These are phyloP conservation scores for Melanotaenia boesemani DNA, from an alignment of 2,797 vertebrate genomes.

Conservation along the genomic window DNA sequence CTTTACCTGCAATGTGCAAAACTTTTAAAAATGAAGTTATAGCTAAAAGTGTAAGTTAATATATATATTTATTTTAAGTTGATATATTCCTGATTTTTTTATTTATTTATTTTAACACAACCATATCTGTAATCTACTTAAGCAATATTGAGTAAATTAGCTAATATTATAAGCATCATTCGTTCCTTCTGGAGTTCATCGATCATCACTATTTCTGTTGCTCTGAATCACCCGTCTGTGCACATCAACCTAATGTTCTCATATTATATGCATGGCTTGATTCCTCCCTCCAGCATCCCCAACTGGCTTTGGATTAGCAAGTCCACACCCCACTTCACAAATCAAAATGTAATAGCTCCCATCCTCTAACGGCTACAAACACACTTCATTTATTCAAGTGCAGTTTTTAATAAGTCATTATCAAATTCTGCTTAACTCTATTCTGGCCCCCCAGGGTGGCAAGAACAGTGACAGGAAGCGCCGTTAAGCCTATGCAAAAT, in stretches of 20 bases:
- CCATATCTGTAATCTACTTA: constrained; percentile 34
- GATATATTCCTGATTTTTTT: constrained; percentile 20
- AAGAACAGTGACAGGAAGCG: constrained; percentile 52
- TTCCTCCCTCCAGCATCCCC: constrained; percentile 77
- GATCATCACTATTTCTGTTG: constrained; percentile 75
- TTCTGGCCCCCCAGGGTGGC: constrained; percentile 68
- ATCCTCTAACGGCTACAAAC: constrained; percentile 84
- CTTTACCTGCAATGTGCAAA: constrained; percentile 32
- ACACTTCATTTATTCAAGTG: constrained; percentile 85
- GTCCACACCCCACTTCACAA: constrained; percentile 82
- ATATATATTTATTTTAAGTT: neutral
- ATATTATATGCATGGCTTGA: constrained; percentile 82
- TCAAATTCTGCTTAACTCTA: constrained; percentile 82
- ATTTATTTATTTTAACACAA: constrained; percentile 33
- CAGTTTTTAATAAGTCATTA: constrained; percentile 84
- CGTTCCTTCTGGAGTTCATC: constrained; percentile 71
- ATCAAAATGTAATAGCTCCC: constrained; percentile 85
- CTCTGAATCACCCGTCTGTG: constrained; percentile 73
- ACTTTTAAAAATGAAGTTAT: constrained; percentile 35
- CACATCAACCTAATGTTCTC: constrained; percentile 79
- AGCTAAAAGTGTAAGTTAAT: constrained; percentile 25
- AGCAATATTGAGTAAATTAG: constrained; percentile 43
- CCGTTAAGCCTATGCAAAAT: constrained; percentile 53
- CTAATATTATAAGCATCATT: constrained; percentile 55
- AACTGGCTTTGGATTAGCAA: constrained; percentile 80